Conservation (phyloP, 2,113 vertebrate species). For the Pedionomus torquatus region DNA sequence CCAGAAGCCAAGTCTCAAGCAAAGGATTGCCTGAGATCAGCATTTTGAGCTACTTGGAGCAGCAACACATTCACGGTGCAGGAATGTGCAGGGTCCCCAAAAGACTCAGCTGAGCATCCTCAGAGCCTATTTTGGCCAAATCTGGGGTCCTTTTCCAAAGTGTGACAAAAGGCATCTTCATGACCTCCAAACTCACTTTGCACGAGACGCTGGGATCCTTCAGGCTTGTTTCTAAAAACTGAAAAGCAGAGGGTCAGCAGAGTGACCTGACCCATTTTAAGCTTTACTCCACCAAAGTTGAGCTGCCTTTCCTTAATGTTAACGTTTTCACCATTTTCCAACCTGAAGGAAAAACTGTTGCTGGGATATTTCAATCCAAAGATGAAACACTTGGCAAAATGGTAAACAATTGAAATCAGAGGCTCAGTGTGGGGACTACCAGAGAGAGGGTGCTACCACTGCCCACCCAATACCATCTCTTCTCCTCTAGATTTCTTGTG, state of each 20-base stretch:
- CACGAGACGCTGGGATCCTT: background rate
- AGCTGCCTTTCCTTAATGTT: background rate
- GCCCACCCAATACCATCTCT: background rate
- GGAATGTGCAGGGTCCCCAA: background rate
- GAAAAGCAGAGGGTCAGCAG: no score
- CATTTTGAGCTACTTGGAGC: background rate
- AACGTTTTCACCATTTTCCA: background rate
- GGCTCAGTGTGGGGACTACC: background rate
- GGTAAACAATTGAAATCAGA: background rate
- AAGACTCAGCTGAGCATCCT: background rate
- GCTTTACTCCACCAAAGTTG: background rate
- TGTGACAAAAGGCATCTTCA: background rate
- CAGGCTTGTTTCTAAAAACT: background rate
- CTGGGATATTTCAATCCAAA: background rate
- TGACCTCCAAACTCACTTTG: background rate
- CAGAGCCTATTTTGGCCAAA: background rate
- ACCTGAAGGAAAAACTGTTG: background rate
- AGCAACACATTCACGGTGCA: rapidly evolving
- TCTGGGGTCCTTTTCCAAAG: background rate
- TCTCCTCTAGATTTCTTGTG: background rate
- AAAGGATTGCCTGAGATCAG: background rate
- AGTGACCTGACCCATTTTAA: background rate
- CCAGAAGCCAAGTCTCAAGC: background rate
- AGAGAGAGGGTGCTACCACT: background rate
- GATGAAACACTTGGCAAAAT: background rate